Evolutionary conservation across 2,888 invertebrate genomes (phyloP), one percentile per base, ranked within the genome.

Genomic region (Ophion ventricosus): DNA sequence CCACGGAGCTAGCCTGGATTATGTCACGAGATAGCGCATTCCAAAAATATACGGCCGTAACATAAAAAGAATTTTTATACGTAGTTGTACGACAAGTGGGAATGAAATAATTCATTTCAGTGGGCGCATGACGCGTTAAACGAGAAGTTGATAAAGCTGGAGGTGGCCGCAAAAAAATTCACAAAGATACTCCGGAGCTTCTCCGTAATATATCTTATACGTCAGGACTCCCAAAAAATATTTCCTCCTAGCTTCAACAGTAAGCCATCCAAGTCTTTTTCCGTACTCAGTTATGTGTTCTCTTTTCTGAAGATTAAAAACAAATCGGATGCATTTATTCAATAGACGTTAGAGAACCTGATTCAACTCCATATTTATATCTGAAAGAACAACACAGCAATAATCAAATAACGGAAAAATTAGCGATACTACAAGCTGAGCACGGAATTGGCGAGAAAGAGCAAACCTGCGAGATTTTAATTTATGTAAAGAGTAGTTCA

Each of bases 331-430:
- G 23, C 61, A 29, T 1, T 29, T 23, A 57, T 83, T 83, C 1
- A 76, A 1, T 2, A 69, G 25, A 5, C 59, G 17, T 14, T 80
- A 64, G 0, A 80, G 76, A 20, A 56, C 56, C 0, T n/a, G 3
- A 2, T 83, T 49, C 49, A 14, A 43, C 8, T 76, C 49, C 4
- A 14, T 2, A 10, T 74, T 57, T 1, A 80, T 17, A 14, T 79
- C 63, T 56, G 67, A 61, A 25, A 59, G 56, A 0, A 63, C 70
- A 7, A 78, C 25, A 3, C 61, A 64, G 56, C 80, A 83, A 11
- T 80, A 80, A 43, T 83, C 75, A 2, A 83, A 49, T 8, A 57
- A 29, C 5, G 72, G 80, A n/a, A 76, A 83, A 4, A 83, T 72
- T 0, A 83, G 57, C 1, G 75, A 23, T 3, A 35, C 57, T 0